Conservation (phyloP, 92 coral and sea anemone species). For the Bergia sp. region DNA sequence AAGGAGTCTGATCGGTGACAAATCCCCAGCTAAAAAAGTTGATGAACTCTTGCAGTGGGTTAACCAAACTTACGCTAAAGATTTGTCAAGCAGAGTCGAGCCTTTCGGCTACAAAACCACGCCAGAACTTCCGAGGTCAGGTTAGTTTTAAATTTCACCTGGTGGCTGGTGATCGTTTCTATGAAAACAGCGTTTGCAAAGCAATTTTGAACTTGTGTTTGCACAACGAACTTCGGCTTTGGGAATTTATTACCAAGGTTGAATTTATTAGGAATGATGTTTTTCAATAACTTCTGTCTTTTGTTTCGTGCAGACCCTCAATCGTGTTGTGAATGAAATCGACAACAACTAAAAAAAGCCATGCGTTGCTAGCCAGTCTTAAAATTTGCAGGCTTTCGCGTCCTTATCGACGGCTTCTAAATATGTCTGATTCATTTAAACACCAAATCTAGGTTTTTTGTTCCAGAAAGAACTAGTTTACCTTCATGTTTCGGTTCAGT, state of each 20-base stretch:
- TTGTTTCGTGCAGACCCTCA: background rate
- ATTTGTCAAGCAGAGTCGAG: conserved; percentile 74
- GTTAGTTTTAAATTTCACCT: conserved; percentile 48
- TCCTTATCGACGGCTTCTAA: conserved; percentile 28
- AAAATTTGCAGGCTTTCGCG: background rate
- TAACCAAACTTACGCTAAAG: conserved; percentile 81
- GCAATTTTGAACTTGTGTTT: conserved; percentile 4
- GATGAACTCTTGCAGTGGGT: conserved; percentile 95
- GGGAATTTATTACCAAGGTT: background rate
- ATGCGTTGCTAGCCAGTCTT: conserved; percentile 20
- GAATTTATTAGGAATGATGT: background rate
- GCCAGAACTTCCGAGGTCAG: conserved; percentile 59
- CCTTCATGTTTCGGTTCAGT: background rate
- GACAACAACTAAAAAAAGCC: background rate
- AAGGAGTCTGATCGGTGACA: conserved; percentile 70
- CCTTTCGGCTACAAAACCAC: conserved; percentile 79
- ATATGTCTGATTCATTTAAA: conserved; percentile 11
- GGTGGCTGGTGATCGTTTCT: background rate
- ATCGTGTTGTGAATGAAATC: conserved; percentile 8
- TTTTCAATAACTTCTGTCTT: conserved; percentile 2
- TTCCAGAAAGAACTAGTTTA: background rate
- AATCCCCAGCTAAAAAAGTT: conserved; percentile 76
- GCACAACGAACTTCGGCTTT: background rate
- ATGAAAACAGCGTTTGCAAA: background rate
- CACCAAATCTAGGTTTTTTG: background rate